Conservation (phyloP, 2,113 vertebrate genomes). For the Grallaria varia region DNA sequence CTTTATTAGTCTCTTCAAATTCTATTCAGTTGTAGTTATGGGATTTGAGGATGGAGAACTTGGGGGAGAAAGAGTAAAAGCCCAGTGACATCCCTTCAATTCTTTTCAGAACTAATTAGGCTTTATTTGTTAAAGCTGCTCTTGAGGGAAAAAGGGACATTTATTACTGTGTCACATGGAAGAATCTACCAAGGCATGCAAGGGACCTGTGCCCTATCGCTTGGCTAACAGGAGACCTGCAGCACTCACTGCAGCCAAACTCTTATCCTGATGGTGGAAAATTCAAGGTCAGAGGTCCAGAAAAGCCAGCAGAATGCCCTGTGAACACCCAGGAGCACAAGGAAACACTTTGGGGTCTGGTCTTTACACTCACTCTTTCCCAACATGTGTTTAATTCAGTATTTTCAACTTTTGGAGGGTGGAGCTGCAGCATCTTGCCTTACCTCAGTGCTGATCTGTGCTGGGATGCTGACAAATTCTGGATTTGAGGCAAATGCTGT, state of each 20-base stretch:
- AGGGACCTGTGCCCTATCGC: background rate
- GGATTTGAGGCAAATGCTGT: constrained; percentile 95
- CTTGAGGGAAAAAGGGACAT: background rate
- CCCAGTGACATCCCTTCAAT: accelerated
- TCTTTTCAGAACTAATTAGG: background rate
- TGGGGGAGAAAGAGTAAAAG: background rate
- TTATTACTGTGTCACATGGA: background rate
- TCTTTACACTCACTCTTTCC: background rate
- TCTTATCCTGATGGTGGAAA: background rate
- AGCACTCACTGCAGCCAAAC: background rate
- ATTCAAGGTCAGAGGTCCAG: background rate
- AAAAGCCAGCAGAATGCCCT: background rate
- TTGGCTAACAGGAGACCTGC: background rate
- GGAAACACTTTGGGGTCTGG: background rate
- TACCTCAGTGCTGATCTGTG: constrained; percentile 96
- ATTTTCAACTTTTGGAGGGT: background rate
- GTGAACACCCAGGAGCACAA: background rate
- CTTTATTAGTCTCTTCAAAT: background rate
- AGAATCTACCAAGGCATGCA: background rate
- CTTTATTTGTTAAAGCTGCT: background rate
- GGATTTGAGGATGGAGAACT: background rate
- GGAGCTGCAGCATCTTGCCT: background rate
- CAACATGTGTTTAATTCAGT: background rate
- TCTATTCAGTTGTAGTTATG: background rate
- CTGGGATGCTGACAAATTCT: constrained; percentile 95